Base-by-base conservation (phyloP, 2,888 invertebrate species). In the Lissonota sp. region DNA sequence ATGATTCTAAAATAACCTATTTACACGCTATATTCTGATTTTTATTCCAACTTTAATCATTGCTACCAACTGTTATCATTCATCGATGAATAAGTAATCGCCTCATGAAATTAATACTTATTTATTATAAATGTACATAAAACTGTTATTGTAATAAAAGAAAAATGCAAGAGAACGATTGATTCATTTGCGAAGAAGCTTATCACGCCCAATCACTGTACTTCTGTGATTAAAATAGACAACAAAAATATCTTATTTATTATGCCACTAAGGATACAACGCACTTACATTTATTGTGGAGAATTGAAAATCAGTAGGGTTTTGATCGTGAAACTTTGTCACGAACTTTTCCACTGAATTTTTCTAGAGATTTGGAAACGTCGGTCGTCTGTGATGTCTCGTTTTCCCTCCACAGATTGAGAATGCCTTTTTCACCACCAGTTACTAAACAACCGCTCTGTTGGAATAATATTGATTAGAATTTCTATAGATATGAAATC, bases 391-490 rank as follows among this genome's bases (percentile, higher is more conserved):
- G 44, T 5, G 71, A 87, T 86, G 71, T 42, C 73, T 86, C 74
- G 14, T 84, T 83, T 84, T 89, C 89, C 80, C 93, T 93, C 97
- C 97, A 97, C 55, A 95, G 92, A 87, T 94, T 94, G 8, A 97
- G 87, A 55, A 95, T 92, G 10, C 96, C 96, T n/a, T 94, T 92
- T 93, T 97, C 97, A 4, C 97, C 97, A 16, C 95, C 95, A 7
- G 96, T 96, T 80, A 97, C 90, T 62, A 97, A 90, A 16, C 94
- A 82, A 84, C 95, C 94, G 39, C 93, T 93, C 95, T 96, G 91
- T 10, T 72, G n/a, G n/a, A 12, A 12, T 37, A 53, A 53, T n/a
- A 8, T n/a, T 39, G 14, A 51, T 8, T 14, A 63, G 14, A 46
- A 58, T 46, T 40, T 55, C 53, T 26, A 26, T 26, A 26, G n/a